A percentile compares a stretch with the other conserved stretches of the same genome.
Evolutionary conservation across 2,113 vertebrate genomes (phyloP).

Genomic region (Amphilophus citrinellus): DNA sequence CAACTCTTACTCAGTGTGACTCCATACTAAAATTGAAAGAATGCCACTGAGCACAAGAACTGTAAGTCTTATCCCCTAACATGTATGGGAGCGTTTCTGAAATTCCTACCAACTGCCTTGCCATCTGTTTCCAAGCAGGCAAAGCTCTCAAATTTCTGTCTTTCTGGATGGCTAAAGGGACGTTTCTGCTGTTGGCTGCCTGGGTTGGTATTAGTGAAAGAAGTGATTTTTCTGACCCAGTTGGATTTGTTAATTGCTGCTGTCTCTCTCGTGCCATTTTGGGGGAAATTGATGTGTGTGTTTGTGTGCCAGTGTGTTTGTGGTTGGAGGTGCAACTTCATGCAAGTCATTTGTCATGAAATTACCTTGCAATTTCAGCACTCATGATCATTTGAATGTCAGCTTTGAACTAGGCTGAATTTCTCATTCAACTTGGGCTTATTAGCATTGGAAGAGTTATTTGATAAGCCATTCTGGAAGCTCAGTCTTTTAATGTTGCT

Average conservation of each 20-base stretch:
- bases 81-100: conserved; percentile 61
- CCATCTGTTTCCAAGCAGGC: conserved; percentile 78
- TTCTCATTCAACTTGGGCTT: background rate
- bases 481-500: background rate
- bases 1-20: background rate
- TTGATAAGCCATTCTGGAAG: background rate
- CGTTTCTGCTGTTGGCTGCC: conserved; percentile 51
- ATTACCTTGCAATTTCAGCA: background rate
- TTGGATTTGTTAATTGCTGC: conserved; percentile 62
- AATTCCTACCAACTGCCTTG: conserved; percentile 79
- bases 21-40: conserved; percentile 16
- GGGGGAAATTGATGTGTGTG: conserved; percentile 11
- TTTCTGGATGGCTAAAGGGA: conserved; percentile 59
- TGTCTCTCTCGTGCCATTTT: conserved; percentile 43
- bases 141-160: conserved; percentile 50
- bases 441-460: background rate
- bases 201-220: conserved; percentile 57
- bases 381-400: background rate
- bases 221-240: conserved; percentile 53
- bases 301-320: background rate
- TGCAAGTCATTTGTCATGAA: conserved; percentile 43
- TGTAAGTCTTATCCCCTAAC: conserved; percentile 52
- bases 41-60: conserved; percentile 22
- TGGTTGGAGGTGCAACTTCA: conserved; percentile 25
- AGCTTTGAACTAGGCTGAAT: background rate